Evolutionary conservation across 2,113 vertebrate species (phyloP).

Genomic region (Nesoenas mayeri): DNA sequence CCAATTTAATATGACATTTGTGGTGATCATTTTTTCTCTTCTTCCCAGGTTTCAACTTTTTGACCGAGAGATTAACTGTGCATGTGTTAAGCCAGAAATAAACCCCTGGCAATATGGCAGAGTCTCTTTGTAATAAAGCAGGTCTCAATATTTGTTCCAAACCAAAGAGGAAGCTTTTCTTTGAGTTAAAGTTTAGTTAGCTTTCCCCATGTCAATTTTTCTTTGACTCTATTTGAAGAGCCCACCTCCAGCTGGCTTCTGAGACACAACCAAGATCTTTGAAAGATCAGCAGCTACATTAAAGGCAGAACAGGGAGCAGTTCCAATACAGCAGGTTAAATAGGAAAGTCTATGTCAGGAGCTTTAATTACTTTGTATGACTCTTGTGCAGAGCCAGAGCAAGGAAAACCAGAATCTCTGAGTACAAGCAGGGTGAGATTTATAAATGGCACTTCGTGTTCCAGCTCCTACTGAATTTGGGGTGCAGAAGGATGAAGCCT

Average conservation of each 20-base stretch:
- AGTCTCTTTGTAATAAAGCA: slow-evolving; percentile 35
- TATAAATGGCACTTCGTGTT: background rate
- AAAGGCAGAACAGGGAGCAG: slow-evolving; percentile 49
- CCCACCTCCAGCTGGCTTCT: slow-evolving; percentile 45
- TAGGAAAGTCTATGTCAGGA: background rate
- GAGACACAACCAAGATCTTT: slow-evolving; percentile 60
- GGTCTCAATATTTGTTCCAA: slow-evolving; percentile 59
- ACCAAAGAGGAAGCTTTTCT: slow-evolving; percentile 52
- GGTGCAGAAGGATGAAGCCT: background rate
- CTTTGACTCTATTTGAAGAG: slow-evolving; percentile 55
- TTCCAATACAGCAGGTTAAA: slow-evolving; percentile 40
- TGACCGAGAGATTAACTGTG: background rate
- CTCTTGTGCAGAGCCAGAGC: background rate
- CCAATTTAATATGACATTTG: background rate
- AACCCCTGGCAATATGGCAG: slow-evolving; percentile 40
- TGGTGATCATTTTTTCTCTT: background rate
- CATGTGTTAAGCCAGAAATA: slow-evolving; percentile 13
- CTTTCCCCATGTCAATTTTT: background rate
- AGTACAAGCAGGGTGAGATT: background rate
- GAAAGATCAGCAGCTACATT: slow-evolving; percentile 52
- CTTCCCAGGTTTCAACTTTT: background rate
- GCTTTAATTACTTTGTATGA: slow-evolving; percentile 51
- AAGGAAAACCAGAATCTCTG: background rate
- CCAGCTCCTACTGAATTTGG: background rate
- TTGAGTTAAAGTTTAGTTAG: slow-evolving; percentile 60